Conservation (phyloP, 2,113 vertebrate genomes). For the Aptenodytes forsteri region DNA sequence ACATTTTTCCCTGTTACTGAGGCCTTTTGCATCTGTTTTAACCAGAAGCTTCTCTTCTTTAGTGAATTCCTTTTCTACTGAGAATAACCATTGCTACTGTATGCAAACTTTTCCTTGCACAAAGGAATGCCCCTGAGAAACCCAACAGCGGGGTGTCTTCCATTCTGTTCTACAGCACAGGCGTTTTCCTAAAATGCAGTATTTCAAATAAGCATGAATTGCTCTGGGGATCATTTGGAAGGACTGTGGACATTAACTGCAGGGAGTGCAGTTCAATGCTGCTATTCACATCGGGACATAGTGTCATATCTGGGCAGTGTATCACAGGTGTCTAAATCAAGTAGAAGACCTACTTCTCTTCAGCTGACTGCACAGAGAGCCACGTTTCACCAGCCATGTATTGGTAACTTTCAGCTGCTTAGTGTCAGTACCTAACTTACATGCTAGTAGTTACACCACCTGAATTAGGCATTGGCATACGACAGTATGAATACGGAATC, state of each 20-base stretch:
- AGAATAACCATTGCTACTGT: background rate
- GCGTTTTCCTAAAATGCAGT: rapidly evolving
- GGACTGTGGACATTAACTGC: background rate
- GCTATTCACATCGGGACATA: background rate
- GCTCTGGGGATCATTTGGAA: background rate
- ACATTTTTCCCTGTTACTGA: background rate
- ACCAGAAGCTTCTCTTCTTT: background rate
- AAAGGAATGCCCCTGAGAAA: background rate
- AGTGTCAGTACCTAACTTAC: background rate
- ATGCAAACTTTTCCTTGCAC: background rate
- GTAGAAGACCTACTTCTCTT: background rate
- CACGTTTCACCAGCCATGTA: background rate
- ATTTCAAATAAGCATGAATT: background rate
- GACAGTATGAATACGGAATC: background rate
- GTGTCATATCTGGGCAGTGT: background rate
- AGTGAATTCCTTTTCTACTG: background rate
- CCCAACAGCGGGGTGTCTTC: rapidly evolving
- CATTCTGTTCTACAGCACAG: background rate
- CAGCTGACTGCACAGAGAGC: background rate
- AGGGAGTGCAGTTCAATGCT: background rate
- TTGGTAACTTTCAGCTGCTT: background rate
- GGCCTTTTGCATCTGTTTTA: background rate
- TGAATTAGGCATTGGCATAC: background rate
- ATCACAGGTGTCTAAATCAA: background rate
- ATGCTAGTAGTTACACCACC: background rate